These are phyloP conservation scores for Drosophila maculinotata DNA, from an alignment of 2,888 invertebrate species.

Conservation along the genomic window DNA sequence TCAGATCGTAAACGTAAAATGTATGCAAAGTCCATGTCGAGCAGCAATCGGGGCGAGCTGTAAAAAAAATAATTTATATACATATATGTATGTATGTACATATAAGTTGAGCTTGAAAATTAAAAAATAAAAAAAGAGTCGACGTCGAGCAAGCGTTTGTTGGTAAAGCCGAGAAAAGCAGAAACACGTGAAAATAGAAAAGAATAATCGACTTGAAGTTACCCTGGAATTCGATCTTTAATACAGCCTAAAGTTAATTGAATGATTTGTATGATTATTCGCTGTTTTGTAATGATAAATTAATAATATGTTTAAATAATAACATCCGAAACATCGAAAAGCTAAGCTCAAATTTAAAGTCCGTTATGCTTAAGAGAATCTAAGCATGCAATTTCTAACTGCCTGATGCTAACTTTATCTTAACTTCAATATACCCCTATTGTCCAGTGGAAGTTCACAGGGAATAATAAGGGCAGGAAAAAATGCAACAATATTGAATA, in stretches of 20 bases:
- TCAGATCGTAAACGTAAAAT: conserved; percentile 78
- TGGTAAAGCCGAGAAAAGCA: conserved; percentile 12
- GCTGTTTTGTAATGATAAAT: no score
- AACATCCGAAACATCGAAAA: no score
- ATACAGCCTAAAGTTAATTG: no score
- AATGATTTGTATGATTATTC: no score
- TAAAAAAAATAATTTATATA: conserved; percentile 47
- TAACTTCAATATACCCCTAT: neutral
- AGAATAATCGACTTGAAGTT: neutral
- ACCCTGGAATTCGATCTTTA: conserved; percentile 8
- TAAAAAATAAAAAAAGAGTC: conserved; percentile 75
- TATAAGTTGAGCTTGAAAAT: conserved; percentile 48
- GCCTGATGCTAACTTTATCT: neutral
- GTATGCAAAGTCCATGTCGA: conserved; percentile 80
- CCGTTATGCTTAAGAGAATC: no score
- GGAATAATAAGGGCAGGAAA: conserved; percentile 11
- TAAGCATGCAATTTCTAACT: no score
- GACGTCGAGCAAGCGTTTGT: conserved; percentile 36
- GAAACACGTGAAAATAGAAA: neutral
- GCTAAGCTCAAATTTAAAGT: no score
- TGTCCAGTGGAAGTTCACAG: neutral
- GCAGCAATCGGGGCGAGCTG: conserved; percentile 75
- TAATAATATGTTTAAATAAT: no score
- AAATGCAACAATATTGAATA: conserved; percentile 76
- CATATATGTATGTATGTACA: conserved; percentile 8